These are phyloP conservation scores for Aphodius granarius DNA, from an alignment of 2,888 invertebrate species.

Conservation along the genomic window DNA sequence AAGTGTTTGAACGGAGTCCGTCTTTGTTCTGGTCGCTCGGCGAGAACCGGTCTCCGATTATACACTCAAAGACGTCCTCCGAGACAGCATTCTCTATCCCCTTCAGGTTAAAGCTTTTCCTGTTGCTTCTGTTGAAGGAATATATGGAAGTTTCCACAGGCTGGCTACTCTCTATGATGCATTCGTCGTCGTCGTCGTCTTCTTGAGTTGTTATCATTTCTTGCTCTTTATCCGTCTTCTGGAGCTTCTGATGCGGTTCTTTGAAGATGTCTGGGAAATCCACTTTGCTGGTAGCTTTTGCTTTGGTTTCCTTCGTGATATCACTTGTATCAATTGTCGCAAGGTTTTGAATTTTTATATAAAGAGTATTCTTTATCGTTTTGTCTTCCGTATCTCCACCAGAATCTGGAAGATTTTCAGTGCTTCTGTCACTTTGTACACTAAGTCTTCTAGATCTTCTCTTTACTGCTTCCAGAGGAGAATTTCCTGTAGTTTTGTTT, in stretches of 20 bases:
- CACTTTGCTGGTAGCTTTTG: too few species aligned
- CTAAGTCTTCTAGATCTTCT: too few species aligned
- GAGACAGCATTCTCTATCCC: not conserved
- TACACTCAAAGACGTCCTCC: not conserved
- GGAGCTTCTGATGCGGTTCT: not conserved
- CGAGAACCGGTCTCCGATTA: not conserved
- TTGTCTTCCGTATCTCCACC: too few species aligned
- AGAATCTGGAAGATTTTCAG: too few species aligned
- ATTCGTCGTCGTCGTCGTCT: not conserved
- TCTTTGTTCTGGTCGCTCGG: not conserved
- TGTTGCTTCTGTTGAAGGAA: not conserved
- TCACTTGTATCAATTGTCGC: too few species aligned
- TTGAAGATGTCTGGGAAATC: not conserved
- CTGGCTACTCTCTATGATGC: slow-evolving; percentile 2
- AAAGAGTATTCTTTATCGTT: too few species aligned
- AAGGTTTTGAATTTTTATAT: too few species aligned
- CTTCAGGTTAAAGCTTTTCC: not conserved
- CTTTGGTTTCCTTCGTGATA: too few species aligned
- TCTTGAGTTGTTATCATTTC: not conserved
- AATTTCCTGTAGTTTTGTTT: not conserved
- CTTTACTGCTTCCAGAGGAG: too few species aligned
- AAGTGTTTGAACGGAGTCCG: not conserved
- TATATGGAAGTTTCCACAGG: not conserved
- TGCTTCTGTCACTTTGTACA: too few species aligned
- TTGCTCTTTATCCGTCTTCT: not conserved